Percentiles rank a stretch among this genome's conserved stretches.
Conservation (phyloP, 2,797 vertebrate genomes). For the Rhinoraja longicauda region DNA sequence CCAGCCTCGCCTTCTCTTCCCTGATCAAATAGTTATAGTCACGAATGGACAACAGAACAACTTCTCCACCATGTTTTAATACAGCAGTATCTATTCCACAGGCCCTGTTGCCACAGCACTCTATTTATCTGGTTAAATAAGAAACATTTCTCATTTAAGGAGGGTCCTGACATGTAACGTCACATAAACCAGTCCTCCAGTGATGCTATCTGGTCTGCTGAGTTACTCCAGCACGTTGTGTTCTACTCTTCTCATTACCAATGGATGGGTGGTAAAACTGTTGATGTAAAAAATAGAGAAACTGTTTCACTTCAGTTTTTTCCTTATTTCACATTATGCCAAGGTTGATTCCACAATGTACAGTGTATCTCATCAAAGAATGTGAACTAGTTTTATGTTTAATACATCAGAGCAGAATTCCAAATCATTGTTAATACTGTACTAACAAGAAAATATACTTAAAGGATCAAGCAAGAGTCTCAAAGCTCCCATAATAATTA, state of each 20-base stretch:
- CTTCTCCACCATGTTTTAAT: too few species aligned
- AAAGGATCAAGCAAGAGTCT: background rate
- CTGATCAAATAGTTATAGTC: too few species aligned
- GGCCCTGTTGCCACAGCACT: too few species aligned
- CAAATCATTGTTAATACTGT: background rate
- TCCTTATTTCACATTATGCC: background rate
- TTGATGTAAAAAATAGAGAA: background rate
- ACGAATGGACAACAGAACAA: too few species aligned
- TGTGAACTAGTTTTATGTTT: background rate
- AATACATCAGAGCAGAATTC: background rate
- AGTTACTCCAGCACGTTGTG: too few species aligned
- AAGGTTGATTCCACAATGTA: background rate
- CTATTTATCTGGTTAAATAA: background rate
- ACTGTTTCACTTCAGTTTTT: background rate
- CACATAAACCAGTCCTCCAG: too few species aligned
- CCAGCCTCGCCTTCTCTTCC: too few species aligned
- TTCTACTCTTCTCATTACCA: too few species aligned
- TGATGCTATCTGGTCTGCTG: too few species aligned
- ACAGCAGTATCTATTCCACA: too few species aligned
- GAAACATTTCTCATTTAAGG: background rate
- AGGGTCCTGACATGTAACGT: too few species aligned
- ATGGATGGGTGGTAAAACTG: background rate
- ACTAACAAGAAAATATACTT: background rate
- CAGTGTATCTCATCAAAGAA: background rate
- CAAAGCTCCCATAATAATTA: background rate